Base-by-base conservation (phyloP, 2,797 vertebrate genomes). In the Pogoniulus pusillus region DNA sequence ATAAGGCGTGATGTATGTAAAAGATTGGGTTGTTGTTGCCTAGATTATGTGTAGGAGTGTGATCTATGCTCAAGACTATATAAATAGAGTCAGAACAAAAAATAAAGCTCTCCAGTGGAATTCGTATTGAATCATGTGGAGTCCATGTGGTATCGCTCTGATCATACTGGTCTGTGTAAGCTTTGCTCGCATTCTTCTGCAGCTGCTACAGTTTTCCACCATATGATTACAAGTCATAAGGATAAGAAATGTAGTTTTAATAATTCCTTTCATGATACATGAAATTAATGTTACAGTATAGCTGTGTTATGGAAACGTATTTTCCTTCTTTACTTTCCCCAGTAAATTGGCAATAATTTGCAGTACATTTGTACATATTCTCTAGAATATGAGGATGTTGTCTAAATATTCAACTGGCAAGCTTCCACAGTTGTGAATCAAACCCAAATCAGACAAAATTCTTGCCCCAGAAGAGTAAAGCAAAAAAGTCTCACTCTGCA, bases 381-480 rank as follows among this genome's bases (percentile, higher is more conserved):
- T 70, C 8, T 51, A 72, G 30, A 82, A 35, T 5, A 35, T 74
- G 47, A 72, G 5, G 2, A 58, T 80, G 43, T 89, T 80, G 37
- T 93, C 39, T 24, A 85, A 80, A 37, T 29, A 74, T 5, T 69
- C 27, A 39, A 4, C 34, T 59, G 45, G 59, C 7, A 90, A 47
- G 35, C 70, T 72, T 91, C 95, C 32, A 39, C 54, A 10, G 53
- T 86, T 63, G 62, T 66, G 30, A 95, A 77, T 53, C 10, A 87
- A 94, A 13, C 17, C 30, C 71, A 89, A 80, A 93, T 92, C 59
- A 87, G 35, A 75, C 47, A 90, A 88, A 93, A 87, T 59, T 35
- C 15, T 47, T 91, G 7, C 23, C 60, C 32, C 74, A 60, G 22
- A 74, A 60, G 22, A 58, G n/a, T 43, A 89, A 79, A 35, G 59